These are phyloP conservation scores for Muntiacus reevesi DNA, from an alignment of 2,113 vertebrate species.

Conservation along the genomic window DNA sequence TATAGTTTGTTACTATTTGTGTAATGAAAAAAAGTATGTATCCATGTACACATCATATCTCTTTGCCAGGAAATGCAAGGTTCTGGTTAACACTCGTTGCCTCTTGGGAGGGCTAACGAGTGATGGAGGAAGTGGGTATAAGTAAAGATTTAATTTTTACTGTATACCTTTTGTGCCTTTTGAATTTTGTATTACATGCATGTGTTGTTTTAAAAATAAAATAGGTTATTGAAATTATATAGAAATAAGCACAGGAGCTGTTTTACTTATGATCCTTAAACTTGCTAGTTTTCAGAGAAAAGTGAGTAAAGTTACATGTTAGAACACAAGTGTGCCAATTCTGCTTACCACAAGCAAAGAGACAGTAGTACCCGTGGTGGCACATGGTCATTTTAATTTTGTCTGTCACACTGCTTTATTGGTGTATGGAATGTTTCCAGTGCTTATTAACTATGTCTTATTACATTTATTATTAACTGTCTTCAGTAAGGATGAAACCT, in stretches of 20 bases:
- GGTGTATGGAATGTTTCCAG: background rate
- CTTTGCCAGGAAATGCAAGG: background rate
- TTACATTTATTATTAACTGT: background rate
- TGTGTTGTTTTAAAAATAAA: conserved; percentile 9
- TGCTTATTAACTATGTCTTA: background rate
- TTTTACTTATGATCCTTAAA: background rate
- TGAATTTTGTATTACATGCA: background rate
- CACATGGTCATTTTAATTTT: background rate
- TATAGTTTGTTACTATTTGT: background rate
- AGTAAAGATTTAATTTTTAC: background rate
- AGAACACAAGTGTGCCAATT: background rate
- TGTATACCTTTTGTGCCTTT: background rate
- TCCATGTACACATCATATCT: background rate
- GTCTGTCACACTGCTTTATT: background rate
- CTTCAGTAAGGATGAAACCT: background rate
- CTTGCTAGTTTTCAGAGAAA: conserved; percentile 16
- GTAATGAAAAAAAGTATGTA: background rate
- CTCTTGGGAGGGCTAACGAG: background rate
- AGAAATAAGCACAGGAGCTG: background rate
- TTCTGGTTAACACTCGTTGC: background rate
- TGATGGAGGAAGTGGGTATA: background rate
- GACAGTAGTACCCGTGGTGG: background rate
- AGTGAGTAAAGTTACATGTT: background rate
- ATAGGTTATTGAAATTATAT: background rate
- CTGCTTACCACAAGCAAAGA: background rate